Conservation (phyloP, 2,797 vertebrate species). For the Mallotus villosus region DNA sequence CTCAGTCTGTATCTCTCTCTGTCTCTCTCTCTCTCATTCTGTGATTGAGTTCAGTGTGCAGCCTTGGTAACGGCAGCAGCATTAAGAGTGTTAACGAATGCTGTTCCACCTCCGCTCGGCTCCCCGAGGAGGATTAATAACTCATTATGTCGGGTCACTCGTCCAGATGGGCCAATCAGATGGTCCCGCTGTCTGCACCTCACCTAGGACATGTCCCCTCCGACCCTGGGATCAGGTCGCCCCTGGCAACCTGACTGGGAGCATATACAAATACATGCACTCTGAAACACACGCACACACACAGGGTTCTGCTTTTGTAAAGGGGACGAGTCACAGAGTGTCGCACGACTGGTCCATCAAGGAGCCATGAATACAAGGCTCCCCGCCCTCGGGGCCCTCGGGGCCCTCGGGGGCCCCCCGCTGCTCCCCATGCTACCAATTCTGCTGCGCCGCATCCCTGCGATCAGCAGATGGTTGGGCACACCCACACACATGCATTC, state of each 20-base stretch:
- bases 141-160: slow-evolving; percentile 99
- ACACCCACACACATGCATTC: slow-evolving; percentile 87
- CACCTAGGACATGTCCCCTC: slow-evolving; percentile 95
- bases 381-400: slow-evolving; percentile 74
- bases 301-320: not conserved
- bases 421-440: slow-evolving; percentile 88
- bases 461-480: slow-evolving; percentile 91
- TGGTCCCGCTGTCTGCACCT: slow-evolving; percentile 92
- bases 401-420: slow-evolving; percentile 82
- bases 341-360: slow-evolving; percentile 89
- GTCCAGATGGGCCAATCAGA: slow-evolving; percentile 98
- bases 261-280: slow-evolving; percentile 32
- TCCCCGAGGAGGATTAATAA: slow-evolving; percentile 95
- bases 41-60: slow-evolving; percentile 16
- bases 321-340: slow-evolving; percentile 78
- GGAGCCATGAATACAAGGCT: slow-evolving; percentile 96
- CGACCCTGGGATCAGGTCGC: slow-evolving; percentile 89
- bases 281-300: not conserved
- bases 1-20: not conserved
- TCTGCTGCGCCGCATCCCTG: slow-evolving; percentile 91
- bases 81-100: slow-evolving; percentile 46
- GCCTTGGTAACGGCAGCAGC: slow-evolving; percentile 39
- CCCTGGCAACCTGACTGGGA: slow-evolving; percentile 81
- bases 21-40: not conserved
- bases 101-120: slow-evolving; percentile 51